Percentiles rank a stretch among this genome's conserved stretches.
These are phyloP conservation scores for Hippoglossus stenolepis DNA, from an alignment of 2,113 vertebrate species.

Conservation along the genomic window DNA sequence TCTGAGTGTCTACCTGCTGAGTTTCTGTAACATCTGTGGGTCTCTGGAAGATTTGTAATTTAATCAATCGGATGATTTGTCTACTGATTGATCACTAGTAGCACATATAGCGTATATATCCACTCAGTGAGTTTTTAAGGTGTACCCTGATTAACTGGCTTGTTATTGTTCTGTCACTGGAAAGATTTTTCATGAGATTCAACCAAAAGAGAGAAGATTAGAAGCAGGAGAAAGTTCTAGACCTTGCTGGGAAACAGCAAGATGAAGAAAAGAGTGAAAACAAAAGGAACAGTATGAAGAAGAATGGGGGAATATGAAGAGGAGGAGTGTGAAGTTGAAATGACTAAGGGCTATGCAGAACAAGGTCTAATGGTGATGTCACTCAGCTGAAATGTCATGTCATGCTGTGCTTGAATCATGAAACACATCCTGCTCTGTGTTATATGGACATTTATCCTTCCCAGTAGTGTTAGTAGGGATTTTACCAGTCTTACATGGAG, in stretches of 20 bases:
- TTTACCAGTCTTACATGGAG: no score
- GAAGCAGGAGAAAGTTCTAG: constrained; percentile 54
- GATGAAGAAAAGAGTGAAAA: background rate
- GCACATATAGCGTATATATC: background rate
- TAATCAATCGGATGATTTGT: constrained; percentile 7
- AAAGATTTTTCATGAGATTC: constrained; percentile 14
- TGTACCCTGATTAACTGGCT: background rate
- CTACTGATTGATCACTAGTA: constrained; percentile 1
- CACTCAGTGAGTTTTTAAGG: constrained; percentile 11
- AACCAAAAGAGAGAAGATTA: constrained; percentile 6
- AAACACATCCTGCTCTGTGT: no score
- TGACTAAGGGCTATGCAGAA: constrained; percentile 48
- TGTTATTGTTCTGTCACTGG: constrained; percentile 5
- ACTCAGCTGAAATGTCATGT: constrained; percentile 42
- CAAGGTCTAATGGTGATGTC: constrained; percentile 23
- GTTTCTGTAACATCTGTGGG: constrained; percentile 4
- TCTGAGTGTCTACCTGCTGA: constrained; percentile 19
- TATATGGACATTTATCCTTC: no score
- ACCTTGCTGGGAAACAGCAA: constrained; percentile 6
- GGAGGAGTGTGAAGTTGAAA: constrained; percentile 27
- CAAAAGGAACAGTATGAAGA: constrained; percentile 18
- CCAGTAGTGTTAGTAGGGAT: no score
- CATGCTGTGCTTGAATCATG: constrained; percentile 32
- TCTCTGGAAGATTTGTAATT: constrained; percentile 6
- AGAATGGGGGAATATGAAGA: constrained; percentile 4